These are phyloP conservation scores for Stichodactyla mertensii DNA, from an alignment of 64 coral and sea anemone species.

Conservation along the genomic window DNA sequence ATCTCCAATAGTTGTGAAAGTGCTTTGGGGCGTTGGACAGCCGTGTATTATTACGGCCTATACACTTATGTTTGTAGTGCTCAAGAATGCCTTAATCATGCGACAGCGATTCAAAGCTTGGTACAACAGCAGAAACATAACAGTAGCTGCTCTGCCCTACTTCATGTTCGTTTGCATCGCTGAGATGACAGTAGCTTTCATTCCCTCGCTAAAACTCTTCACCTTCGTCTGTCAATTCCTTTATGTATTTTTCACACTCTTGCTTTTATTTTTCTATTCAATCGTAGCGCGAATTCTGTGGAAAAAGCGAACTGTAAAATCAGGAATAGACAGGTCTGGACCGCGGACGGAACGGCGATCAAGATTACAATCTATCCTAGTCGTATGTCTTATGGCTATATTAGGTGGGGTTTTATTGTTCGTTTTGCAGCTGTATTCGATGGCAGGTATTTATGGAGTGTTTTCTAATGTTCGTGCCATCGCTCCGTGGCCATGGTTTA, in stretches of 20 bases:
- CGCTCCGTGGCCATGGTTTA: constrained; percentile 51
- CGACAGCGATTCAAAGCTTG: constrained; percentile 47
- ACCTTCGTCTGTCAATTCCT: constrained; percentile 46
- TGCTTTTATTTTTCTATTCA: constrained; percentile 38
- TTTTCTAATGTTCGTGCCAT: constrained; percentile 22
- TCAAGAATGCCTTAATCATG: constrained; percentile 46
- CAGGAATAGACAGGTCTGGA: background rate
- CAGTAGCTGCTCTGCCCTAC: constrained; percentile 39
- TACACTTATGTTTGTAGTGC: constrained; percentile 49
- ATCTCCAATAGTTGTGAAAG: constrained; percentile 11
- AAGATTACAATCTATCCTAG: constrained; percentile 11
- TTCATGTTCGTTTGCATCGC: constrained; percentile 42
- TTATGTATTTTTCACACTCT: constrained; percentile 22
- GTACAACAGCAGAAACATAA: constrained; percentile 56
- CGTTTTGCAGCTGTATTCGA: constrained; percentile 25
- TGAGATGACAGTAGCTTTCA: constrained; percentile 34
- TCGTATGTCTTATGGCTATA: constrained; percentile 21
- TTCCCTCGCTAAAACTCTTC: constrained; percentile 20
- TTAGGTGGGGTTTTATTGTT: constrained; percentile 20
- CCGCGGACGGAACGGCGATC: background rate
- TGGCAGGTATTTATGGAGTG: constrained; percentile 27
- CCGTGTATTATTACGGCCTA: constrained; percentile 62
- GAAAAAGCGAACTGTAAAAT: constrained; percentile 12
- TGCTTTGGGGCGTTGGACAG: constrained; percentile 54
- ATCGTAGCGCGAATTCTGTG: constrained; percentile 27